Evolutionary conservation across 2,113 vertebrate species (phyloP).

Genomic region (Prunella fulvescens): DNA sequence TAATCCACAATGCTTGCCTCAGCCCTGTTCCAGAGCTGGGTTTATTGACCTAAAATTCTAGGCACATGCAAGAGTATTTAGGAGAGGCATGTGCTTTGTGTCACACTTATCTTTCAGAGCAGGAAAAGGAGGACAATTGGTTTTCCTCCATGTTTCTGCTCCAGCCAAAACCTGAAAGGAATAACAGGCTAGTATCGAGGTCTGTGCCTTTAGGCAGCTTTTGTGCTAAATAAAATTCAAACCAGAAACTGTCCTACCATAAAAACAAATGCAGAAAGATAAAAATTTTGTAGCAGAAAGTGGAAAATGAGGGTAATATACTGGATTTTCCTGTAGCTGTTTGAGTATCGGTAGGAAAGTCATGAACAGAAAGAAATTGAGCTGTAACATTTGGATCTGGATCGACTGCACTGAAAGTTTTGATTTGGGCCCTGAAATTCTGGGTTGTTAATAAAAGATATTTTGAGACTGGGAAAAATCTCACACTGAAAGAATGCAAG

Average conservation of each 20-base stretch:
- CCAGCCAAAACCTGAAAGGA: constrained; percentile 42
- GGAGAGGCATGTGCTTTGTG: constrained; percentile 56
- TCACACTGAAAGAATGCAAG: neutral
- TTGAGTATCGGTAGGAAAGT: neutral
- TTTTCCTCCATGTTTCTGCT: constrained; percentile 34
- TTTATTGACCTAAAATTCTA: constrained; percentile 21
- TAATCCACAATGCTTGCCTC: constrained; percentile 1
- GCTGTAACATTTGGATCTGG: neutral
- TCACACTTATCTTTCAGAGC: constrained; percentile 58
- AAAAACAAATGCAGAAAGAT: constrained; percentile 23
- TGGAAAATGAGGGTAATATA: constrained; percentile 4
- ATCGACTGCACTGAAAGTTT: neutral
- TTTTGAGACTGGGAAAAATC: neutral
- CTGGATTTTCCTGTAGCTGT: neutral
- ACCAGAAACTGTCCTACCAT: constrained; percentile 20
- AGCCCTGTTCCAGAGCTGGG: neutral
- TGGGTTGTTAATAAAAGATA: neutral
- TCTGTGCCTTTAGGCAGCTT: constrained; percentile 27
- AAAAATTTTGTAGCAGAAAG: constrained; percentile 24
- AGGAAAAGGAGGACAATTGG: constrained; percentile 58
- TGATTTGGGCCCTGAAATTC: neutral
- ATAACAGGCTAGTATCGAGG: neutral
- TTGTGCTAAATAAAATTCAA: constrained; percentile 48
- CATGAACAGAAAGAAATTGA: neutral
- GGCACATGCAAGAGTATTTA: neutral